Evolutionary conservation across 1,140 invertebrate species (phyloP).

Genomic region (Drosophila saltans): DNA sequence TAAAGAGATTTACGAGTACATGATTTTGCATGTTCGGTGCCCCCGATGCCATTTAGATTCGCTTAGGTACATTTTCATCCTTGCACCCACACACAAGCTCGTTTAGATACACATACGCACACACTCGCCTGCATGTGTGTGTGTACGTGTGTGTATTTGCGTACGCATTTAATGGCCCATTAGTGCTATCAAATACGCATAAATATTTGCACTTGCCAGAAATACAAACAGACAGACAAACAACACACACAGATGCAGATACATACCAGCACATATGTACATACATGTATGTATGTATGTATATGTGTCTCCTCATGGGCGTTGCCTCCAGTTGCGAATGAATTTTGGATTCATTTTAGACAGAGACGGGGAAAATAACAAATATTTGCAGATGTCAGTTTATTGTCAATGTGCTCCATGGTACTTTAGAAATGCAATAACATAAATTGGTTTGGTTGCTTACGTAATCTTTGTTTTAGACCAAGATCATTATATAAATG

Average conservation of each 20-base stretch:
- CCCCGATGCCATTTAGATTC: constrained; percentile 80
- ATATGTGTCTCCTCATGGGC: constrained; percentile 20
- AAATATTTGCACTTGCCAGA: constrained; percentile 77
- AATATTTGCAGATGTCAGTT: constrained; percentile 62
- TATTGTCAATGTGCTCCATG: constrained; percentile 34
- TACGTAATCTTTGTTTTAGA: constrained; percentile 9
- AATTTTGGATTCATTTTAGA: too few species aligned
- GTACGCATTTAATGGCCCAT: constrained; percentile 80
- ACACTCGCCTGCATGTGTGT: constrained; percentile 15
- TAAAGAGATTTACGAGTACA: constrained; percentile 81
- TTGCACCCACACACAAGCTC: constrained; percentile 45
- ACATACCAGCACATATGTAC: not conserved
- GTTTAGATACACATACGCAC: constrained; percentile 22
- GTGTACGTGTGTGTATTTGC: constrained; percentile 70
- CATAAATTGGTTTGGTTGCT: constrained; percentile 29
- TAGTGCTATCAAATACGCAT: constrained; percentile 82
- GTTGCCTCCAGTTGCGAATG: not conserved
- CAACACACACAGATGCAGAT: constrained; percentile 11
- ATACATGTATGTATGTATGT: too few species aligned
- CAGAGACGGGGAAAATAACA: constrained; percentile 11
- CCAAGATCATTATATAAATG: constrained; percentile 8
- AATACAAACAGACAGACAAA: constrained; percentile 45
- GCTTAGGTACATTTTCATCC: constrained; percentile 82
- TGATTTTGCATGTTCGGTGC: constrained; percentile 81
- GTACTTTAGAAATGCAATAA: constrained; percentile 53